Conservation (phyloP, 2,113 vertebrate species). For the Nesospiza acunhae region DNA sequence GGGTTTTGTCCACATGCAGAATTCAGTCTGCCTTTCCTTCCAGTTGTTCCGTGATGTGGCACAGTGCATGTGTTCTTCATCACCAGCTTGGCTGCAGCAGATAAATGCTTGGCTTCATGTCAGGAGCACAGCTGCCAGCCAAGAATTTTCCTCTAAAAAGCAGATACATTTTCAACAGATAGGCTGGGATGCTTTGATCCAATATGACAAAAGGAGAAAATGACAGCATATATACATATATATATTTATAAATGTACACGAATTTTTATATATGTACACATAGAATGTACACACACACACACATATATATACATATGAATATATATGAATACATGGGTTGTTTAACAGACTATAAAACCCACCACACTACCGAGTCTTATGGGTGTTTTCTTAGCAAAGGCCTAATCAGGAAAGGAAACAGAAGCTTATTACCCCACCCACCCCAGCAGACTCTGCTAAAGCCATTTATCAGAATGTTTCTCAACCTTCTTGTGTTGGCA, state of each 20-base stretch:
- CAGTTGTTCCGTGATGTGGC: not conserved
- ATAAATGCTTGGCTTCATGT: not conserved
- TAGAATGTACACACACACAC: not conserved
- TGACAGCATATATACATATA: not conserved
- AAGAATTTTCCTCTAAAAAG: not conserved
- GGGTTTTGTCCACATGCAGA: not conserved
- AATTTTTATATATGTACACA: no score
- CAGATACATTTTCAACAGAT: not conserved
- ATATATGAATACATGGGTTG: not conserved
- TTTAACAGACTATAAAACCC: not conserved
- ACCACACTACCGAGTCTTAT: not conserved
- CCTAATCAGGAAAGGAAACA: conserved; percentile 49
- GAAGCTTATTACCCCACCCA: conserved; percentile 36
- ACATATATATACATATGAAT: not conserved
- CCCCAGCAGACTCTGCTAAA: not conserved
- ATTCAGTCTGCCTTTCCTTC: not conserved
- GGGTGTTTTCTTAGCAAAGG: not conserved
- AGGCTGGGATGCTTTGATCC: not conserved
- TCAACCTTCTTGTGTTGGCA: not conserved
- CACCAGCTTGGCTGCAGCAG: not conserved
- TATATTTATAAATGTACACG: rapidly evolving
- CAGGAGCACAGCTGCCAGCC: not conserved
- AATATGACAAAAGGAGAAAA: not conserved
- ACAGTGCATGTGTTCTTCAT: rapidly evolving
- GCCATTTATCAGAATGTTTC: not conserved